Evolutionary conservation across 1,140 invertebrate species (phyloP).

Genomic region (Euwallacea similis): DNA sequence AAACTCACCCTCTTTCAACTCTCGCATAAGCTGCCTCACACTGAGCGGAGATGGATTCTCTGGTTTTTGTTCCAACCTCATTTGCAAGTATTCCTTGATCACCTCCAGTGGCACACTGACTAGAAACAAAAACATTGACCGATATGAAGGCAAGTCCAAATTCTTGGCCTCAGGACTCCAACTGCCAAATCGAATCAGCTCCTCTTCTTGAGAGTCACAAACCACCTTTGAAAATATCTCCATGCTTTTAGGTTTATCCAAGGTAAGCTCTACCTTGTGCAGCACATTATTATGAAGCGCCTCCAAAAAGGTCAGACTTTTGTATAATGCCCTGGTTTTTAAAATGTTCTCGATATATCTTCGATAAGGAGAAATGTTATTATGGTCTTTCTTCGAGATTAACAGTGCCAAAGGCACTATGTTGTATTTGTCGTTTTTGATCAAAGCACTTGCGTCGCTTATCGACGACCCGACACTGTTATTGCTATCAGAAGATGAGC

Average conservation of each 20-base stretch:
- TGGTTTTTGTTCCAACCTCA: conserved; percentile 81
- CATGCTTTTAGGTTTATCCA: conserved; percentile 60
- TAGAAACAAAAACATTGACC: conserved; percentile 81
- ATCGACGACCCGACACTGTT: conserved; percentile 48
- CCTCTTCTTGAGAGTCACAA: conserved; percentile 48
- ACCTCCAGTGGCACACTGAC: conserved; percentile 81
- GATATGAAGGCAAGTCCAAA: conserved; percentile 81
- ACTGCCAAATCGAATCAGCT: conserved; percentile 66
- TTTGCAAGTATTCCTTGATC: conserved; percentile 82
- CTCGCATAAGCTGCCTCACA: conserved; percentile 82
- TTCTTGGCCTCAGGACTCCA: conserved; percentile 76
- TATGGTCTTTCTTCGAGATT: conserved; percentile 47
- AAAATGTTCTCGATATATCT: conserved; percentile 85
- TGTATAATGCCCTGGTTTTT: conserved; percentile 80
- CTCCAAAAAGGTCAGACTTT: conserved; percentile 75
- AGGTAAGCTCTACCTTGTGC: conserved; percentile 67
- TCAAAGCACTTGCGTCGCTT: conserved; percentile 37
- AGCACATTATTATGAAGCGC: conserved; percentile 68
- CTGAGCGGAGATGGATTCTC: conserved; percentile 82
- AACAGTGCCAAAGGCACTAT: conserved; percentile 50
- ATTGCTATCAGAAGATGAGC: conserved; percentile 47
- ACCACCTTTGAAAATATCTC: conserved; percentile 42
- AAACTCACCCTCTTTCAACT: conserved; percentile 72
- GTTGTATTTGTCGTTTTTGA: conserved; percentile 50
- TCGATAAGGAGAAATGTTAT: conserved; percentile 58